Conservation (phyloP, 2,797 vertebrate species). For the Apodemus agrarius region DNA sequence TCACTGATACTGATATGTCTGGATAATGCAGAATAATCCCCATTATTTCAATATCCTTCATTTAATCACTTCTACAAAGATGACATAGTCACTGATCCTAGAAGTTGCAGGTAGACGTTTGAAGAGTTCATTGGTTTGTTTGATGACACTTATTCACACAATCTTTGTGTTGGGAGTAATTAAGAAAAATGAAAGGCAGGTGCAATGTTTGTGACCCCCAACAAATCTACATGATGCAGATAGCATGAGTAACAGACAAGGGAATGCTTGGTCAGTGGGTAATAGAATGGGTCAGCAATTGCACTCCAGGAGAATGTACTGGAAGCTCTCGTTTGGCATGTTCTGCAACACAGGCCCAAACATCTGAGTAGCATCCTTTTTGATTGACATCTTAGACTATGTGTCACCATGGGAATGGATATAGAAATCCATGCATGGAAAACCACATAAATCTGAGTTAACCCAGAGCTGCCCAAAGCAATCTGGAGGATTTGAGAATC, state of each 20-base stretch:
- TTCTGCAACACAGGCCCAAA: not conserved
- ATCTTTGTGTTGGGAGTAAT: not conserved
- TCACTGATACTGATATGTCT: not conserved
- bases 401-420: not conserved
- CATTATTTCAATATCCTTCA: not conserved
- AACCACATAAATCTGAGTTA: not conserved
- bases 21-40: not conserved
- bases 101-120: not conserved
- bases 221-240: not conserved
- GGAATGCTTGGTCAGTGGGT: not conserved
- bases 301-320: not conserved
- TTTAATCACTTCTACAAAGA: not conserved
- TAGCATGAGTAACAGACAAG: not conserved
- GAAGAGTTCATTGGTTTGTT: not conserved
- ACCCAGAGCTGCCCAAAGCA: conserved; percentile 8
- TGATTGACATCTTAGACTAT: not conserved
- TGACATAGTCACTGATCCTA: not conserved
- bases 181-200: conserved; percentile 5
- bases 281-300: not conserved
- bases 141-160: not conserved
- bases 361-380: not conserved
- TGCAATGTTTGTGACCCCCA: not conserved
- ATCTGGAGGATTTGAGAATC: not conserved
- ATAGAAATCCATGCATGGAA: not conserved
- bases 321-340: not conserved